A percentile compares a stretch with the other conserved stretches of the same genome.
phyloP scores from a whole-genome alignment of 1,140 invertebrate species.

The Melanaphis sacchari region DNA sequence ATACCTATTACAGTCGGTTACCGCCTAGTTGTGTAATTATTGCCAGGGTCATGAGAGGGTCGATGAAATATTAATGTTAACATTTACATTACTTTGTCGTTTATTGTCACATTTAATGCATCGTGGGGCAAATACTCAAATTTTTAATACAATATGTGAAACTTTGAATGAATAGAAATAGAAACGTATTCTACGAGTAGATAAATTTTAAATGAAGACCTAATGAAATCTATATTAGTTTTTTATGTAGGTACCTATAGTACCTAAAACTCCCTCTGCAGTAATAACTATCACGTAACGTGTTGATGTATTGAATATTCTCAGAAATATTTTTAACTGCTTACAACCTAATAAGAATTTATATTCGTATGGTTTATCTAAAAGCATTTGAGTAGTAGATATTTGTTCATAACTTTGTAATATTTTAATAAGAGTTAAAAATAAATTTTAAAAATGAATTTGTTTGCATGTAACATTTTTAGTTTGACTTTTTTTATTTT shows the following conservation, averaged over 20 bases:
- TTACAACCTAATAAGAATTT: not conserved
- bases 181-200: not conserved
- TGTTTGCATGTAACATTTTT: not conserved
- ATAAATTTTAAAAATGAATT: not conserved
- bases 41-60: conserved; percentile 28
- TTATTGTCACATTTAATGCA: not conserved
- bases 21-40: conserved; percentile 16
- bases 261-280: not conserved
- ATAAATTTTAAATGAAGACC: not conserved
- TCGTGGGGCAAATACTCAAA: not conserved
- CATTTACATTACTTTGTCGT: not conserved
- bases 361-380: not conserved
- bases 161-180: not conserved
- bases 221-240: not conserved
- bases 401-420: not conserved
- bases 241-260: not conserved
- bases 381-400: not conserved
- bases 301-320: not conserved
- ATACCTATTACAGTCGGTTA: not conserved
- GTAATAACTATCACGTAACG: not conserved
- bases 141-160: not conserved
- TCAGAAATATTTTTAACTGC: not conserved
- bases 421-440: not conserved
- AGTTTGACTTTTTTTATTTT: not conserved
- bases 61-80: conserved; percentile 27